These are phyloP conservation scores for Zaprionus inermis DNA, from an alignment of 1,140 invertebrate species.

Conservation along the genomic window DNA sequence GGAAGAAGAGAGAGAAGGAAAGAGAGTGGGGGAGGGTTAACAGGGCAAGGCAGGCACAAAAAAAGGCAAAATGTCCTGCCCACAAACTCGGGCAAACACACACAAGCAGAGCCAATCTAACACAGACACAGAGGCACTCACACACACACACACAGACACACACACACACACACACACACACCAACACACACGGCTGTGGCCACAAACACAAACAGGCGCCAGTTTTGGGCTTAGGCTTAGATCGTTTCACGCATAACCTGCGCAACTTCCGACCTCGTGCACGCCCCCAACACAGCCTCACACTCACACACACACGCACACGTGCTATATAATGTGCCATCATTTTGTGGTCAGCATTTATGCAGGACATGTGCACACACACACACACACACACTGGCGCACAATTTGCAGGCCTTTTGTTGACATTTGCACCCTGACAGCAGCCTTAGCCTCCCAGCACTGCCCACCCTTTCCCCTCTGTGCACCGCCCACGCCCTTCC, in stretches of 20 bases:
- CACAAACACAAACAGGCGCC: conserved; percentile 49
- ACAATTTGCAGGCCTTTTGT: conserved; percentile 72
- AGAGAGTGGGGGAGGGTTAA: conserved; percentile 1
- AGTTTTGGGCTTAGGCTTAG: conserved; percentile 51
- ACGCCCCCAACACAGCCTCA: conserved; percentile 4
- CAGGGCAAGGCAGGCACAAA: not conserved
- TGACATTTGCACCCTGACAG: conserved; percentile 52
- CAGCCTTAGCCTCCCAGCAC: not conserved
- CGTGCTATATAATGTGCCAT: conserved; percentile 79
- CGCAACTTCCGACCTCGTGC: not conserved
- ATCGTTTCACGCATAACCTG: conserved; percentile 43
- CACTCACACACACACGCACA: conserved; percentile 31
- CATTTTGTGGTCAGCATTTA: conserved; percentile 83
- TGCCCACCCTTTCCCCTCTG: not conserved
- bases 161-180: not conserved
- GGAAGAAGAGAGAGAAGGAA: not conserved
- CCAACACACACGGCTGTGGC: conserved; percentile 15
- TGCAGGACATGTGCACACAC: conserved; percentile 67
- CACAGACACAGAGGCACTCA: not conserved
- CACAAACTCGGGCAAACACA: not conserved
- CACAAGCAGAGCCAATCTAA: not conserved
- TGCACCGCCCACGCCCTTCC: not conserved
- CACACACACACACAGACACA: not conserved
- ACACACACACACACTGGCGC: conserved; percentile 25
- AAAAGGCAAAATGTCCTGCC: conserved; percentile 19